Evolutionary conservation across 2,888 invertebrate species (phyloP).

Genomic region (Heterodera filipjevi): DNA sequence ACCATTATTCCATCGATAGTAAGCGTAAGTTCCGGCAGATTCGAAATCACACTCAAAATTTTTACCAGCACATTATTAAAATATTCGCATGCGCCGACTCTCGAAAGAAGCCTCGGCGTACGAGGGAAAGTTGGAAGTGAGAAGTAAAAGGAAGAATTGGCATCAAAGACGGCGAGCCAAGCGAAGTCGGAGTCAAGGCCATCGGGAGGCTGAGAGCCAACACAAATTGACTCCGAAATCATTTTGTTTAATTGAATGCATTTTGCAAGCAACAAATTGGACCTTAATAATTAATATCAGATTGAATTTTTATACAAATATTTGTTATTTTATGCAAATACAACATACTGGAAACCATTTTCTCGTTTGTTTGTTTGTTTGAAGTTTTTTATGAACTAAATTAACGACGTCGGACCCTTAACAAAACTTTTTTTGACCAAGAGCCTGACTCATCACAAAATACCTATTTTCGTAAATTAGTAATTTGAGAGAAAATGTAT

Average conservation of each 20-base stretch:
- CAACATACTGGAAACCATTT: no score
- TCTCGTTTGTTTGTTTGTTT: no score
- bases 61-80: constrained; percentile 82
- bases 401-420: no score
- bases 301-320: no score
- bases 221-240: constrained; percentile 26
- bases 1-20: constrained; percentile 84
- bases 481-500: no score
- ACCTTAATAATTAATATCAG: neutral
- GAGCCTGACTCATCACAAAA: no score
- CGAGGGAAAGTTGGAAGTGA: constrained; percentile 95
- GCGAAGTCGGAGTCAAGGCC: constrained; percentile 27
- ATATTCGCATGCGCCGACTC: constrained; percentile 79
- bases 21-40: constrained; percentile 72
- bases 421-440: no score
- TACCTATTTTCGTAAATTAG: no score
- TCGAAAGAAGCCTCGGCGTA: constrained; percentile 84
- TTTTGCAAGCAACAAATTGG: neutral
- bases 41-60: constrained; percentile 66
- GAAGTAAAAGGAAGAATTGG: constrained; percentile 89
- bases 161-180: constrained; percentile 82
- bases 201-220: constrained; percentile 39
- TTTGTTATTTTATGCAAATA: no score
- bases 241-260: neutral
- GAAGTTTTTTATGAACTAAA: no score